Conservation (phyloP, 2,797 vertebrate species). For the Mustela erminea region DNA sequence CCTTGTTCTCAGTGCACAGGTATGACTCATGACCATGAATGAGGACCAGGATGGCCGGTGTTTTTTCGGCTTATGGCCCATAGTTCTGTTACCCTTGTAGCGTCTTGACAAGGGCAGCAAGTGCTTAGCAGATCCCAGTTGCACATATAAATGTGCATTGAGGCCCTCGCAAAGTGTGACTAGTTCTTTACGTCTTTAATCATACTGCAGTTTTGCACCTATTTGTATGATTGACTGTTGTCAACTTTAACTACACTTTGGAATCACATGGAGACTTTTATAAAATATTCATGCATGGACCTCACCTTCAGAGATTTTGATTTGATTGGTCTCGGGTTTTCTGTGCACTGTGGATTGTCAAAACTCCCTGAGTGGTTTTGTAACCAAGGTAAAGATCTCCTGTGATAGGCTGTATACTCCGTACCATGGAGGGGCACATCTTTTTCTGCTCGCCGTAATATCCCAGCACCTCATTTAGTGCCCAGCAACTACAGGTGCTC, state of each 20-base stretch:
- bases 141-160: not conserved
- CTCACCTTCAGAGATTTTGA: not conserved
- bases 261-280: slow-evolving; percentile 10
- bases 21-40: not conserved
- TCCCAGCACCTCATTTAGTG: not conserved
- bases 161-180: slow-evolving; percentile 10
- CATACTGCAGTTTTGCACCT: not conserved
- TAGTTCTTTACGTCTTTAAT: slow-evolving; percentile 31
- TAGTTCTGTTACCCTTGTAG: not conserved
- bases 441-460: slow-evolving; percentile 1
- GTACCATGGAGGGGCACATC: not conserved
- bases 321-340: not conserved
- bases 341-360: not conserved
- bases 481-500: not conserved
- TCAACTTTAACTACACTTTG: not conserved
- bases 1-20: not conserved
- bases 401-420: not conserved
- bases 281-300: not conserved
- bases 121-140: not conserved
- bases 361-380: not conserved
- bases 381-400: not conserved
- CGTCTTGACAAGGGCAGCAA: not conserved
- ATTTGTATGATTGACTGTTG: slow-evolving; percentile 13
- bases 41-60: not conserved
- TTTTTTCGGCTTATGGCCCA: not conserved